Percentiles rank a stretch among this genome's conserved stretches.
Conservation (phyloP, 2,113 vertebrate genomes). For the Seriola rivoliana region DNA sequence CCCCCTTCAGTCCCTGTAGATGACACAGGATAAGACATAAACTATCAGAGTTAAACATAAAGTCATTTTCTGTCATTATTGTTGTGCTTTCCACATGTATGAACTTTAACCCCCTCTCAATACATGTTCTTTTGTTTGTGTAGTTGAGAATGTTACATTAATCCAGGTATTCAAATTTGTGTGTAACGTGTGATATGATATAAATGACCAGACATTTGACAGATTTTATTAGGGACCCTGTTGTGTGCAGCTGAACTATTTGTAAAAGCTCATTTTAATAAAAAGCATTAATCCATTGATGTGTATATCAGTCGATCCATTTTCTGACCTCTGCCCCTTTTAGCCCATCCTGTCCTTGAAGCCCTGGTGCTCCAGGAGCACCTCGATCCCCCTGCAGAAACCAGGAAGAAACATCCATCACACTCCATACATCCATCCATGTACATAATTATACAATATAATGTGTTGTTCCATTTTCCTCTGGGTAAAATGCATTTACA, state of each 20-base stretch:
- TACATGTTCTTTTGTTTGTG: neutral
- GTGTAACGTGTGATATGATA: no score
- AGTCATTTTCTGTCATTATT: neutral
- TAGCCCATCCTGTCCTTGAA: conserved; percentile 74
- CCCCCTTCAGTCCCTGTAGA: conserved; percentile 89
- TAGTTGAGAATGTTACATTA: no score
- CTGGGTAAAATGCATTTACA: neutral
- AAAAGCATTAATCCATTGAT: neutral
- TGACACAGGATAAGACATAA: neutral
- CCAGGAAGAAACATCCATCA: conserved; percentile 6
- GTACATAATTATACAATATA: neutral
- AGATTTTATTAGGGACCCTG: no score
- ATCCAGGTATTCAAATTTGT: no score
- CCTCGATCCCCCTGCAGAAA: conserved; percentile 82
- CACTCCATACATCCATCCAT: no score
- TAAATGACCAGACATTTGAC: no score
- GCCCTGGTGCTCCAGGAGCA: conserved; percentile 72
- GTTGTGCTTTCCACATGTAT: neutral
- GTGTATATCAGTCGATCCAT: neutral
- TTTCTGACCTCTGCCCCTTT: conserved; percentile 78
- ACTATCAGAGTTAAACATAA: neutral
- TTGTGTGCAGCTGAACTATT: neutral
- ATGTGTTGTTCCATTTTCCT: neutral
- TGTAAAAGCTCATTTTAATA: neutral
- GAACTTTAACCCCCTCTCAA: neutral